Evolutionary conservation across 2,797 vertebrate species (phyloP).

Genomic region (Chiloscyllium punctatum): DNA sequence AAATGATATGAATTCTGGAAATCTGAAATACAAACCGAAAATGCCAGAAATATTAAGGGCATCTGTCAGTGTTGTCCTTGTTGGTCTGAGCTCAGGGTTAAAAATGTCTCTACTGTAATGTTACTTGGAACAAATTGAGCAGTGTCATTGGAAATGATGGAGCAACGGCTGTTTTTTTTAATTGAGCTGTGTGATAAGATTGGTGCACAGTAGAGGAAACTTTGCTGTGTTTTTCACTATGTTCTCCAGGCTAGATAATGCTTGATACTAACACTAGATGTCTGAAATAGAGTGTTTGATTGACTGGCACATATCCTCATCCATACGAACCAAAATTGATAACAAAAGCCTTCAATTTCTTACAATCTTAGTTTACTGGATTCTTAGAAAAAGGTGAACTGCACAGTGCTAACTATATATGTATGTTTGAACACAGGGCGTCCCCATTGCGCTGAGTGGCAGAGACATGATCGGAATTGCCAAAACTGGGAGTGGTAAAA

Average conservation of each 20-base stretch:
- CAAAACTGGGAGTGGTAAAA: conserved; percentile 97
- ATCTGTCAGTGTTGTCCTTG: neutral
- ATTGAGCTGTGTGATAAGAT: neutral
- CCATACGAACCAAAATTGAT: neutral
- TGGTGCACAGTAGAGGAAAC: neutral
- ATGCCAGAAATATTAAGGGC: too few species aligned
- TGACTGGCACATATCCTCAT: neutral
- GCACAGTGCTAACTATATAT: neutral
- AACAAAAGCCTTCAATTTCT: neutral
- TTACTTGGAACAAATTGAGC: neutral
- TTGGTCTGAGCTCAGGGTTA: neutral
- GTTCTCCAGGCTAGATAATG: neutral
- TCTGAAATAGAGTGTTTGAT: neutral
- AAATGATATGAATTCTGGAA: too few species aligned
- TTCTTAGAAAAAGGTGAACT: neutral
- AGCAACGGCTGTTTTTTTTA: neutral
- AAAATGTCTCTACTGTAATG: neutral
- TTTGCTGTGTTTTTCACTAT: neutral
- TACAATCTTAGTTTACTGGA: neutral
- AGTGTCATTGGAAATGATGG: neutral
- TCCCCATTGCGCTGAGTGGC: conserved; percentile 90
- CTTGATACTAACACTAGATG: neutral
- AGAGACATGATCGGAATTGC: conserved; percentile 98
- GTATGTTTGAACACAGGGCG: conserved; percentile 63
- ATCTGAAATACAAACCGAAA: too few species aligned